phyloP scores from a whole-genome alignment of 2,888 invertebrate genomes.

The Hirtodrosophila duncani region DNA sequence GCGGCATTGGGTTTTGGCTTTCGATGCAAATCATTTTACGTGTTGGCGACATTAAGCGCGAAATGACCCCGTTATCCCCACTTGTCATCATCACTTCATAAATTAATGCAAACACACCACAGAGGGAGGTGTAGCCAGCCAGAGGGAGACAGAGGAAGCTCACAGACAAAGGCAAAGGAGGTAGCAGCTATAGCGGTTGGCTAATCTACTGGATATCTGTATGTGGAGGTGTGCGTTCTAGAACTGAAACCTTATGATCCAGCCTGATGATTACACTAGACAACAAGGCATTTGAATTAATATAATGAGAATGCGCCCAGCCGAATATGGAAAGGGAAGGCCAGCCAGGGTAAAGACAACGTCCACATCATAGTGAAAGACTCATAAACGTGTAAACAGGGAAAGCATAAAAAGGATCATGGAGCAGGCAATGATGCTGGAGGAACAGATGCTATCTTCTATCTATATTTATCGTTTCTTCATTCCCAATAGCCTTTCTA shows the following conservation, averaged over 20 bases:
- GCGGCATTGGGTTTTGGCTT: slow-evolving; percentile 48
- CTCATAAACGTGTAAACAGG: too few species aligned
- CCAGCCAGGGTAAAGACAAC: neutral
- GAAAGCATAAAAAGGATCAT: too few species aligned
- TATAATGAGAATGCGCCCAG: too few species aligned
- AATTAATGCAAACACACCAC: slow-evolving; percentile 61
- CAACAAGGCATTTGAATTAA: too few species aligned
- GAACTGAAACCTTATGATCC: too few species aligned
- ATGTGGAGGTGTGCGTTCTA: too few species aligned
- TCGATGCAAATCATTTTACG: slow-evolving; percentile 74
- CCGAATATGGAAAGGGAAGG: too few species aligned
- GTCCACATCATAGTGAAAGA: neutral
- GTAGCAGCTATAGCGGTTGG: neutral
- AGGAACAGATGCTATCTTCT: too few species aligned
- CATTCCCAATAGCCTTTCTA: too few species aligned
- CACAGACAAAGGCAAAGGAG: neutral
- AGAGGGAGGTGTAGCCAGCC: slow-evolving; percentile 12
- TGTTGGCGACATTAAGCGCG: slow-evolving; percentile 75
- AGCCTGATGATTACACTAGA: too few species aligned
- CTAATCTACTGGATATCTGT: neutral
- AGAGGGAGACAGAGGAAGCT: slow-evolving; percentile 5
- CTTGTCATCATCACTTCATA: slow-evolving; percentile 75
- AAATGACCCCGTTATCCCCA: slow-evolving; percentile 76
- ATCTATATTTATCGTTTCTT: too few species aligned
- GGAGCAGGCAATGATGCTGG: too few species aligned